These are phyloP conservation scores for Didymodactylos carnosus DNA, from an alignment of 2,888 invertebrate genomes.

Conservation along the genomic window DNA sequence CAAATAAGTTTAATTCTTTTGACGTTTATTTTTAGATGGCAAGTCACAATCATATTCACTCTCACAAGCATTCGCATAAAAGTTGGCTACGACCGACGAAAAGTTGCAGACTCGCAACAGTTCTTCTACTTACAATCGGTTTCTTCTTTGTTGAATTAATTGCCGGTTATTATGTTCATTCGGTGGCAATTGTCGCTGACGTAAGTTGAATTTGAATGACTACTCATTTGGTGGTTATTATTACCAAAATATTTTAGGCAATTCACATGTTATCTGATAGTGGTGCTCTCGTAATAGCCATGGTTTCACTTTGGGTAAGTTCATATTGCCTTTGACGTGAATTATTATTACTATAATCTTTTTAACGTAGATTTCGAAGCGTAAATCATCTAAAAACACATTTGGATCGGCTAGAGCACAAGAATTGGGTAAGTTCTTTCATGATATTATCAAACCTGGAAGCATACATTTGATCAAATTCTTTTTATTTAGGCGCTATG, in stretches of 20 bases:
- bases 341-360: neutral
- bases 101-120: conserved; percentile 38
- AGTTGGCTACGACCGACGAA: neutral
- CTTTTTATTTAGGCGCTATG: conserved; percentile 16
- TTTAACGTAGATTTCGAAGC: neutral
- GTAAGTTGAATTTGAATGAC: no score
- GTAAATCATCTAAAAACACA: conserved; percentile 15
- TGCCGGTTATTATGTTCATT: conserved; percentile 89
- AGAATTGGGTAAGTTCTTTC: no score
- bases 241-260: no score
- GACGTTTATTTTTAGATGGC: neutral
- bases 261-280: conserved; percentile 97
- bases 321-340: neutral
- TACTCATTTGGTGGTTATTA: no score
- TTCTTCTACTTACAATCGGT: conserved; percentile 71
- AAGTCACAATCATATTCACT: neutral
- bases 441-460: neutral
- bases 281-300: conserved; percentile 79
- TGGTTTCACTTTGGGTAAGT: conserved; percentile 47
- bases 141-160: conserved; percentile 89
- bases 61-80: neutral
- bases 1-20: no score
- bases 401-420: no score
- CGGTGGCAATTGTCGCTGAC: conserved; percentile 85
- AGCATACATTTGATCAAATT: neutral